A percentile compares a stretch with the other conserved stretches of the same genome.
These are phyloP conservation scores for Pelodytes ibericus DNA, from an alignment of 2,797 vertebrate species.

Conservation along the genomic window DNA sequence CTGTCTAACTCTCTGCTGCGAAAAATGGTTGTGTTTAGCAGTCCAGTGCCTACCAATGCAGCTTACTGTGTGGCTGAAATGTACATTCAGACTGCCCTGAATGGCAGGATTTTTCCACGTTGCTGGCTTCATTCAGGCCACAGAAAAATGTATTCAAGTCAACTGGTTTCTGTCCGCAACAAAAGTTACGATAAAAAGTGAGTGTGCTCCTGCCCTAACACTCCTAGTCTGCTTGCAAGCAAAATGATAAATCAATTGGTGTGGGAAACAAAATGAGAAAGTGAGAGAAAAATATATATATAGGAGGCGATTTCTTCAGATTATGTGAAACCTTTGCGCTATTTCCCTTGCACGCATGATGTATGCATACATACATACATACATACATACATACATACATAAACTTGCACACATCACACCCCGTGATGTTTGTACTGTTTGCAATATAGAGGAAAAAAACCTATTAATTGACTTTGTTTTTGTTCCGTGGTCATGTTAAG, in stretches of 20 bases:
- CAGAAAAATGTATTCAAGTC: constrained; percentile 92
- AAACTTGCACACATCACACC: not conserved
- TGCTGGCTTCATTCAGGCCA: constrained; percentile 98
- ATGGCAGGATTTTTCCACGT: constrained; percentile 99
- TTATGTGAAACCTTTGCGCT: constrained; percentile 80
- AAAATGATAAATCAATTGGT: constrained; percentile 89
- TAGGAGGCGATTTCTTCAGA: constrained; percentile 77
- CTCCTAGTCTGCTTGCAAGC: constrained; percentile 82
- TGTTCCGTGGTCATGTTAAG: too few species aligned
- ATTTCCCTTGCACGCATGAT: too few species aligned
- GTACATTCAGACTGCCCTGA: constrained; percentile 96
- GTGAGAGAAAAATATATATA: constrained; percentile 60
- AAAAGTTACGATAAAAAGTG: constrained; percentile 85
- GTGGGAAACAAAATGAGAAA: constrained; percentile 77
- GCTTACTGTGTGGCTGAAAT: constrained; percentile 96
- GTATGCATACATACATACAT: constrained; percentile 4
- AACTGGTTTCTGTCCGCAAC: constrained; percentile 87
- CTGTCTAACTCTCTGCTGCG: constrained; percentile 92
- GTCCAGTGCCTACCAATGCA: constrained; percentile 97
- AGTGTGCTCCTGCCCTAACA: constrained; percentile 84
- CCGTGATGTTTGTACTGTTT: too few species aligned
- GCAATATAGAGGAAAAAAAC: too few species aligned
- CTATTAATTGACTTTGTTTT: too few species aligned
- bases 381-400: not conserved
- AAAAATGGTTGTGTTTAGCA: constrained; percentile 99